phyloP scores from a whole-genome alignment of 2,113 vertebrate species.

The Psammodynastes pulverulentus region DNA sequence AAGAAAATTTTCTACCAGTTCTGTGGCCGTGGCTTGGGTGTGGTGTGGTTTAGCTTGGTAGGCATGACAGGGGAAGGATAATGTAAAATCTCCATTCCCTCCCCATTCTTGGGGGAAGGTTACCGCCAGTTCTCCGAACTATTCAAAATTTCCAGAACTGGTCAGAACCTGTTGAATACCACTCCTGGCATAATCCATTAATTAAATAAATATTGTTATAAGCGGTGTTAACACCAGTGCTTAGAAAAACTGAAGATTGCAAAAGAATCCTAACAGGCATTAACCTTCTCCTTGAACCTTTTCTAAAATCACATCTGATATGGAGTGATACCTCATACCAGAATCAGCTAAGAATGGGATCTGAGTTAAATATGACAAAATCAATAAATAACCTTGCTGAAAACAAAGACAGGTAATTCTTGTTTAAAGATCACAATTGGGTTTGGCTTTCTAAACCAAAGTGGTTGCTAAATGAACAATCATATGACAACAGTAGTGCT shows the following conservation, averaged over 20 bases:
- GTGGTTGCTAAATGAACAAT: background rate
- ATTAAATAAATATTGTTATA: background rate
- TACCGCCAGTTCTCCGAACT: no score
- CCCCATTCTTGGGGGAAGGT: no score
- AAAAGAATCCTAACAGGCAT: background rate
- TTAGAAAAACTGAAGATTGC: background rate
- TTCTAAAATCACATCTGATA: background rate
- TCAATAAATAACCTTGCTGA: background rate
- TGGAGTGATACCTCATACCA: background rate
- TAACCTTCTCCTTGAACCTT: background rate
- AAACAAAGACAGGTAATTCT: background rate
- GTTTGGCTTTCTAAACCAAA: background rate
- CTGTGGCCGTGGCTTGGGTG: no score
- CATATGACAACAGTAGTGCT: background rate
- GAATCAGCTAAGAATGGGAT: background rate
- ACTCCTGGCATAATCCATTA: no score
- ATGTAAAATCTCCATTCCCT: no score
- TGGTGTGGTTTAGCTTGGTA: no score
- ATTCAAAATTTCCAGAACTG: no score
- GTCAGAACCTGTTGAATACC: no score
- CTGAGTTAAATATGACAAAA: background rate
- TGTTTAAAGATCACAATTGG: background rate
- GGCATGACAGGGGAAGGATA: no score
- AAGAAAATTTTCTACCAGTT: no score
- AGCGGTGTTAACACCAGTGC: background rate